These are phyloP conservation scores for Dendrolimus houi DNA, from an alignment of 2,888 invertebrate genomes.

Conservation along the genomic window DNA sequence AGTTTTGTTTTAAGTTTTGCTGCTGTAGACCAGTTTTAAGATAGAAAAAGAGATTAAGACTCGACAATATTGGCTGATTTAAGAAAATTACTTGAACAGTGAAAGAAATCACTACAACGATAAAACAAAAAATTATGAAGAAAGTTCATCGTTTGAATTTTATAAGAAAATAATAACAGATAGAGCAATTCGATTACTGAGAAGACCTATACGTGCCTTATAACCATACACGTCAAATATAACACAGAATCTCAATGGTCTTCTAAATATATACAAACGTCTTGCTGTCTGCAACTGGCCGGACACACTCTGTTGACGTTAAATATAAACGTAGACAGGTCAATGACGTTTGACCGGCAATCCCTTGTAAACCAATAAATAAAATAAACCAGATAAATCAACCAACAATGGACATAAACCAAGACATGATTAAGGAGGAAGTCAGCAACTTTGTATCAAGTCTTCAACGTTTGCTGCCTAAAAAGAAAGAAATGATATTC, in stretches of 20 bases:
- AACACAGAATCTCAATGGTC: constrained; percentile 22
- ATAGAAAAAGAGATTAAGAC: too few species aligned
- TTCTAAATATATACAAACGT: constrained; percentile 46
- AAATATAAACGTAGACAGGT: constrained; percentile 55
- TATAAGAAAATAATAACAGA: too few species aligned
- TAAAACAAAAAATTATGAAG: too few species aligned
- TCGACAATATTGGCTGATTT: too few species aligned
- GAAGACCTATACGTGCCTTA: background rate
- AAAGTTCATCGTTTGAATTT: too few species aligned
- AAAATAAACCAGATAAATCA: constrained; percentile 31
- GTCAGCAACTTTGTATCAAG: constrained; percentile 49
- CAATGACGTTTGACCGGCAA: constrained; percentile 60
- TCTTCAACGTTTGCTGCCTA: constrained; percentile 54
- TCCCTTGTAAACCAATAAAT: constrained; percentile 40
- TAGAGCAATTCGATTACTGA: too few species aligned
- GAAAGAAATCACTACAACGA: too few species aligned
- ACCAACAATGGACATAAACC: constrained; percentile 59
- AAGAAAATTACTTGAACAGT: too few species aligned
- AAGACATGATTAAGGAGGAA: constrained; percentile 54
- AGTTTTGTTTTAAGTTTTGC: too few species aligned
- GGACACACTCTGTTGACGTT: constrained; percentile 35
- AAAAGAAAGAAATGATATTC: constrained; percentile 48
- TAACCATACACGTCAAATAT: constrained; percentile 12
- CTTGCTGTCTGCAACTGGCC: constrained; percentile 52
- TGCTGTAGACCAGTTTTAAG: too few species aligned